Evolutionary conservation across 1,140 invertebrate species (phyloP), one percentile per base, ranked within the genome.

Genomic region (Leptestheria dahalacensis): DNA sequence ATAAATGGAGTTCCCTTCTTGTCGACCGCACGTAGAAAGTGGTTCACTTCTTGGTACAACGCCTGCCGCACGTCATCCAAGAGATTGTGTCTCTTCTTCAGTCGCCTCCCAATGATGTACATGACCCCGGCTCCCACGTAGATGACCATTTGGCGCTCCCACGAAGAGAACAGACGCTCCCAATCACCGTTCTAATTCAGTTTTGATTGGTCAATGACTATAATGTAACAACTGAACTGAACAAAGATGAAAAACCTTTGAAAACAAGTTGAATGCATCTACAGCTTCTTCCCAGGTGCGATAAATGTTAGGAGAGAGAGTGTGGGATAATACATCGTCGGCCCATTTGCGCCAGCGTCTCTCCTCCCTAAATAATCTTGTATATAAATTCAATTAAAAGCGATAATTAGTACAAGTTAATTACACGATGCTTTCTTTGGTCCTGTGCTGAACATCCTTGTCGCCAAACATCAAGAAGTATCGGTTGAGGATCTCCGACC

Each of bases 301-400:
- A 68, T 99, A 99, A 53, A 97, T 91, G 75, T 99, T 99, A 11
- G 96, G 96, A 2, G 95, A 97, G 48, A 99, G 75, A 26, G 83
- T 82, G 69, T 97, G 93, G 1, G 97, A 91, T 10, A 96, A 77
- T 51, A 85, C 82, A 52, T 83, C 78, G 72, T 99, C 96, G 0
- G 85, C 85, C 96, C 96, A 99, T 68, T 84, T 80, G 61, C 96
- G 77, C 94, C 94, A 98, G 69, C 92, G 84, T 55, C 89, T 78
- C 74, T 99, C 95, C 63, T 89, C 82, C 41, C 91, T 93, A 65
- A 52, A 75, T 76, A 63, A 58, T 24, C n/a, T 60, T 60, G 12
- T 62, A 10, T 15, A 18, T 26, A n/a, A 61, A 61, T 62, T 61
- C 15, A 15, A 47, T 47, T n/a, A 47, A 47, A 47, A 47, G 46